Evolutionary conservation across 2,113 vertebrate species (phyloP), one percentile per base, ranked within the genome.

Genomic region (Caranx melampygus): DNA sequence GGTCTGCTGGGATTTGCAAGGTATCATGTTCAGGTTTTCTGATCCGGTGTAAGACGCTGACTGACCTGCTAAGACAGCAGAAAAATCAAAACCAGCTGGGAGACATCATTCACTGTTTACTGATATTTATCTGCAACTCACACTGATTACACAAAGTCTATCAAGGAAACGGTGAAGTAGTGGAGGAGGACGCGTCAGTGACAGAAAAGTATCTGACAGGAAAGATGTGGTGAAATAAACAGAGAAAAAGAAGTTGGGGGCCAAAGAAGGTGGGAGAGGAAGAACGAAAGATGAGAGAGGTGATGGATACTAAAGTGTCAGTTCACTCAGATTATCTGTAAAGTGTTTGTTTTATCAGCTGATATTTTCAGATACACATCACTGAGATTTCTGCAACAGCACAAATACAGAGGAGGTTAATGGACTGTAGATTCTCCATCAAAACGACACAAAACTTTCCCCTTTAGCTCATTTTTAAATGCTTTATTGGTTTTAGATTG

Each of bases 51-150:
- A 66, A 85, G 88, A 86, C 40, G 71, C 76, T 58, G 87, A 86
- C 79, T 85, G 92, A 93, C 86, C 89, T 54, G 26, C 81, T 79
- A 87, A 88, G 91, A 92, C 88, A 85, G 87, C 45, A 78, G 68
- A 76, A 58, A 89, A 91, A 94, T 90, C 31, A 54, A 79, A 93
- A 88, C 78, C 94, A 94, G 86, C 92, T 92, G 92, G 79, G 79
- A 84, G 67, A 82, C 60, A 77, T 90, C 86, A 61, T 75, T 80
- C 78, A 72, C 45, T 84, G 85, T 90, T 90, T 89, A 87, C 72
- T 69, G 83, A 81, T 82, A 87, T 91, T 87, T 90, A 87, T 88
- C 82, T 70, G 61, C 55, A 72, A 54, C 76, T 82, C 80, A 74
- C 71, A 69, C 57, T 89, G 84, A 92, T 84, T 92, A 82, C 84